Evolutionary conservation across 92 coral and sea anemone genomes (phyloP).

Genomic region (Hydrozoanthus gracilis): DNA sequence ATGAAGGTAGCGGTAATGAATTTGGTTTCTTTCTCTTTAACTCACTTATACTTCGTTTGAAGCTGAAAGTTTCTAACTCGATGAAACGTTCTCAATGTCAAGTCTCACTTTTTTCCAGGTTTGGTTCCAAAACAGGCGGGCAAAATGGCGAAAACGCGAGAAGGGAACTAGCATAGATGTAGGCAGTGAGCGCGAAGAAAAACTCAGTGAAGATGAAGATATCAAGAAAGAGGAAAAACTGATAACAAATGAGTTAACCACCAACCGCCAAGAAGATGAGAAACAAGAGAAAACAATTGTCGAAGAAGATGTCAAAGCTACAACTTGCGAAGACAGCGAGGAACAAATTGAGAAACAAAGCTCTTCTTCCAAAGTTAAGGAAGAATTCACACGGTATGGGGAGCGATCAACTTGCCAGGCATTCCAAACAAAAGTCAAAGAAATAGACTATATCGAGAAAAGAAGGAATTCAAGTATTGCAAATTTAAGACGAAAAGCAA

Average conservation of each 20-base stretch:
- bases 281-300: neutral
- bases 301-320: slow-evolving; percentile 25
- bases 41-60: too few species aligned
- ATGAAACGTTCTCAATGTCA: neutral
- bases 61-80: neutral
- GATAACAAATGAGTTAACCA: slow-evolving; percentile 7
- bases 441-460: slow-evolving; percentile 70
- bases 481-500: slow-evolving; percentile 80
- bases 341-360: slow-evolving; percentile 19
- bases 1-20: too few species aligned
- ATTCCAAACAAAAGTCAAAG: slow-evolving; percentile 47
- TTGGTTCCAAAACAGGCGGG: slow-evolving; percentile 98
- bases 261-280: slow-evolving; percentile 3
- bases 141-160: slow-evolving; percentile 97
- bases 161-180: slow-evolving; percentile 65
- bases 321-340: slow-evolving; percentile 26
- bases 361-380: slow-evolving; percentile 56
- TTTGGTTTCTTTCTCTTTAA: too few species aligned
- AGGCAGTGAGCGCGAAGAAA: slow-evolving; percentile 60
- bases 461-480: slow-evolving; percentile 84
- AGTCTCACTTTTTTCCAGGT: slow-evolving; percentile 59
- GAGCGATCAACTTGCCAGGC: slow-evolving; percentile 26
- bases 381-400: slow-evolving; percentile 57
- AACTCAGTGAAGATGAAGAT: slow-evolving; percentile 52
- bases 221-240: slow-evolving; percentile 41